These are phyloP conservation scores for Cephonodes hylas DNA, from an alignment of 2,888 invertebrate genomes.

Conservation along the genomic window DNA sequence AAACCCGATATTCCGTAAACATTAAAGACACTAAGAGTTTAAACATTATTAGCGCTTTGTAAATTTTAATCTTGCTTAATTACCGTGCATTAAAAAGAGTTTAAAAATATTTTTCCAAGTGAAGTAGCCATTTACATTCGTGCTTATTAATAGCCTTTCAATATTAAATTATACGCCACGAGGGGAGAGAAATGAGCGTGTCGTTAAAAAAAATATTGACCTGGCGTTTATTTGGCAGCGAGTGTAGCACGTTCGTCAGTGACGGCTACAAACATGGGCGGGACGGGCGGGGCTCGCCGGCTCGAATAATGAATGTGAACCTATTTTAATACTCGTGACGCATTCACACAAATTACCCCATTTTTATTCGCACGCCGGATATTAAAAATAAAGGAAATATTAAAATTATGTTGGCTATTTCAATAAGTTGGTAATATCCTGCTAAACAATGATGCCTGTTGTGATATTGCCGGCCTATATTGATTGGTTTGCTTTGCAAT, in stretches of 20 bases:
- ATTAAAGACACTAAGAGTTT: too few relatives aligned
- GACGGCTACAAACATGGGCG: constrained; percentile 47
- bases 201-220: background rate
- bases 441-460: too few relatives aligned
- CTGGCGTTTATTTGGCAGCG: constrained; percentile 10
- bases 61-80: too few relatives aligned
- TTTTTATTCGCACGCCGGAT: constrained; percentile 17
- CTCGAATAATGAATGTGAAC: constrained; percentile 52
- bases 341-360: constrained; percentile 44
- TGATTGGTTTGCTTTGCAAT: too few relatives aligned
- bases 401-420: too few relatives aligned
- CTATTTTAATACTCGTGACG: constrained; percentile 44
- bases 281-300: constrained; percentile 30
- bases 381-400: background rate
- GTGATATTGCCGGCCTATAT: too few relatives aligned
- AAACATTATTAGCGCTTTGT: too few relatives aligned
- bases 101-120: background rate
- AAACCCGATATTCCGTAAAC: too few relatives aligned
- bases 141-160: background rate
- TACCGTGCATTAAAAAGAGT: too few relatives aligned
- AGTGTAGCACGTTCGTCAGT: constrained; percentile 40
- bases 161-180: background rate
- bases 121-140: background rate
- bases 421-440: too few relatives aligned
- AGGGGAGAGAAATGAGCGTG: constrained; percentile 1